Percentiles rank a stretch among this genome's conserved stretches.
These are phyloP conservation scores for Troides aeacus DNA, from an alignment of 2,888 invertebrate genomes.

Conservation along the genomic window DNA sequence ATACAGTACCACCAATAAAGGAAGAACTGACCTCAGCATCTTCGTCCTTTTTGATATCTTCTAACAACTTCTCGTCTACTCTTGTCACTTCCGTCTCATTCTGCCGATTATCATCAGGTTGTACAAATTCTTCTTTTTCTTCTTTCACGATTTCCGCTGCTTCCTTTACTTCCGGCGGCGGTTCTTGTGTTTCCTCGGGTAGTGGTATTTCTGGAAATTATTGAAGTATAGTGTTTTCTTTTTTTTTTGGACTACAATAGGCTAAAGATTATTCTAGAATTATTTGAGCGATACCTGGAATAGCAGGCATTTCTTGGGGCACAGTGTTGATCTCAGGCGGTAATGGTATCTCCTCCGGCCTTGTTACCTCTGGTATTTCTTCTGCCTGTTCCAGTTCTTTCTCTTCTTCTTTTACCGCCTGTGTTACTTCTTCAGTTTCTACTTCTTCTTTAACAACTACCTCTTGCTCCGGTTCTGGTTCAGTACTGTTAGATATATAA, in stretches of 20 bases:
- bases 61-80: slow-evolving; percentile 35
- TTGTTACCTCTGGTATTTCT: not conserved
- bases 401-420: not conserved
- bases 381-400: slow-evolving; percentile 6
- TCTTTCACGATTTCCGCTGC: slow-evolving; percentile 2
- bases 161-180: not conserved
- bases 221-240: not conserved
- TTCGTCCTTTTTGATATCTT: slow-evolving; percentile 54
- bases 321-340: slow-evolving; percentile 9
- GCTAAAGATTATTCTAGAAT: not conserved
- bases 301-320: not conserved
- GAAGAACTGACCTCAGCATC: slow-evolving; percentile 51
- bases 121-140: not conserved
- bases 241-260: not conserved
- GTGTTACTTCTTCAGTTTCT: not conserved
- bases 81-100: slow-evolving; percentile 17
- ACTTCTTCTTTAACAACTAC: slow-evolving; percentile 18
- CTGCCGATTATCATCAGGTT: not conserved
- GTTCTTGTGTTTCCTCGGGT: not conserved
- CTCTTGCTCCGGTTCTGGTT: not conserved
- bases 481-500: not conserved
- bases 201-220: not conserved
- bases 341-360: slow-evolving; percentile 22
- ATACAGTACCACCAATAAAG: no score
- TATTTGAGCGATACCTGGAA: slow-evolving; percentile 17